phyloP scores from a whole-genome alignment of 1,140 invertebrate species.

The Lordiphosa mommai region DNA sequence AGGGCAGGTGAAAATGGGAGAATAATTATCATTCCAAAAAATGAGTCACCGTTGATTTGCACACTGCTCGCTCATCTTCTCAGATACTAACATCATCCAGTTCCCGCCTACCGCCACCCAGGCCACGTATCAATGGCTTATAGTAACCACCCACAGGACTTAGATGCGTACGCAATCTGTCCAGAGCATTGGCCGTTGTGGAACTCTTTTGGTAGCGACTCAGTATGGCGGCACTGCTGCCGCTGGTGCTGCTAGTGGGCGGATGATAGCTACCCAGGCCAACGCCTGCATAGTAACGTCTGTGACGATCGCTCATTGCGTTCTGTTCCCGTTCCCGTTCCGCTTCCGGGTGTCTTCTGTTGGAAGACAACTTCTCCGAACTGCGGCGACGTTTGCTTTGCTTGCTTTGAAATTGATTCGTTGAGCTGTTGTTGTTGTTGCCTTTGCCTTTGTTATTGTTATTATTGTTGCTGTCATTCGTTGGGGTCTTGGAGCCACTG shows the following conservation, averaged over 20 bases:
- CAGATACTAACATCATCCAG: constrained; percentile 73
- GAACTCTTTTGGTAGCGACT: constrained; percentile 71
- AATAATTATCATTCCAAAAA: background rate
- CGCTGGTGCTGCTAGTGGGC: constrained; percentile 16
- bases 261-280: constrained; percentile 30
- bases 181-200: constrained; percentile 69
- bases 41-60: constrained; percentile 38
- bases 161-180: constrained; percentile 74
- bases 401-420: constrained; percentile 24
- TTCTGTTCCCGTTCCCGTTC: constrained; percentile 33
- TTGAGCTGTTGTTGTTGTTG: constrained; percentile 15
- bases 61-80: constrained; percentile 18
- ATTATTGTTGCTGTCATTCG: constrained; percentile 52
- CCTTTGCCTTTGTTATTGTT: constrained; percentile 32
- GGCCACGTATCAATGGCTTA: constrained; percentile 69
- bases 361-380: constrained; percentile 51
- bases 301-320: constrained; percentile 72
- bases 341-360: constrained; percentile 53
- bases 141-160: constrained; percentile 76
- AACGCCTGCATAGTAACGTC: constrained; percentile 70
- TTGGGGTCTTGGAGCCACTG: constrained; percentile 56
- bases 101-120: constrained; percentile 50
- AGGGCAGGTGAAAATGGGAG: constrained; percentile 47
- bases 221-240: constrained; percentile 24
- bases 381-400: constrained; percentile 59